These are phyloP conservation scores for Calameuta idolon DNA, from an alignment of 2,888 invertebrate species.

Conservation along the genomic window DNA sequence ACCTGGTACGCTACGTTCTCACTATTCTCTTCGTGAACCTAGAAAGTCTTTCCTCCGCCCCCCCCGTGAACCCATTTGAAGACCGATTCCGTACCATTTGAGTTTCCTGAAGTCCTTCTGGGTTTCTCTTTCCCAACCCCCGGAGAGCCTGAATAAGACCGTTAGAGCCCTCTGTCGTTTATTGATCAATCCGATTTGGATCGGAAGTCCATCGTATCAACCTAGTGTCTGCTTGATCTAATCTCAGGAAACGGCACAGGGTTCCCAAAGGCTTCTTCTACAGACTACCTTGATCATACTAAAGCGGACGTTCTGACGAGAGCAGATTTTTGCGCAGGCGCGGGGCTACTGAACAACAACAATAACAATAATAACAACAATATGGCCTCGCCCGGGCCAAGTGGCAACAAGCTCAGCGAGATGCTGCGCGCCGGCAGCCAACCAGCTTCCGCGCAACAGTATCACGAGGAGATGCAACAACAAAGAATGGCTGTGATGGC, in stretches of 20 bases:
- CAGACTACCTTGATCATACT: neutral
- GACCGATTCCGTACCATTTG: neutral
- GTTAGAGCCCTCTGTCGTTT: neutral
- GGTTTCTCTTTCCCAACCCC: neutral
- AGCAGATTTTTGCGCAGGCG: constrained; percentile 71
- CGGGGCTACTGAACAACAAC: constrained; percentile 78
- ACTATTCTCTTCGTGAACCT: constrained; percentile 4
- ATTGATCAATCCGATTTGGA: neutral
- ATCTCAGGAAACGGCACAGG: neutral
- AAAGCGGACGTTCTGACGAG: constrained; percentile 55
- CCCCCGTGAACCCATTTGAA: neutral
- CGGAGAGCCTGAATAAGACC: neutral
- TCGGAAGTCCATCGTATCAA: neutral
- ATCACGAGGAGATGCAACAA: constrained; percentile 74
- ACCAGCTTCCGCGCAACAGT: constrained; percentile 62
- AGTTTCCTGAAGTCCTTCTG: neutral
- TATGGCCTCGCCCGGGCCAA: constrained; percentile 66
- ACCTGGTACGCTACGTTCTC: constrained; percentile 66
- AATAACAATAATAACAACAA: constrained; percentile 76
- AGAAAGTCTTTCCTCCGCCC: neutral
- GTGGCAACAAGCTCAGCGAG: constrained; percentile 65
- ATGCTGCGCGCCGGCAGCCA: constrained; percentile 63
- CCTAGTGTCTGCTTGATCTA: neutral
- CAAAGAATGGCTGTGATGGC: constrained; percentile 66
- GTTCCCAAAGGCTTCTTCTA: neutral